Evolutionary conservation across 1,140 invertebrate species (phyloP), one percentile per base, ranked within the genome.

Genomic region (Halesus radiatus): DNA sequence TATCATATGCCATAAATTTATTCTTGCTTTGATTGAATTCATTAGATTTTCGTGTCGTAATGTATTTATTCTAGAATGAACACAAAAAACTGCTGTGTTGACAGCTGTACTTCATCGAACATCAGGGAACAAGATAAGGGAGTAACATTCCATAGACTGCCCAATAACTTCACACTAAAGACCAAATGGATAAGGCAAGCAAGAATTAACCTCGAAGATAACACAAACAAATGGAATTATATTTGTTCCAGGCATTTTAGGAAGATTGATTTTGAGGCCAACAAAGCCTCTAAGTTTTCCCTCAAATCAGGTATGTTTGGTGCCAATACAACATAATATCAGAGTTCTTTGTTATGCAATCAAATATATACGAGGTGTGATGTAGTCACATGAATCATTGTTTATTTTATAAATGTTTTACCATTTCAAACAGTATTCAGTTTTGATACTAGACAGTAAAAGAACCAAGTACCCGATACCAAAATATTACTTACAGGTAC

Each of bases 161-260:
- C 91, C 2, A 88, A 90, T 56, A 89, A 91, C 81, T 75, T 84
- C 10, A 82, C 84, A 15, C 84, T 90, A 26, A 85, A 88, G 29
- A 84, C 84, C 58, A 89, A 87, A 85, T 92, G 90, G 90, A 86
- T 91, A 50, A 84, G 84, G 3, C 90, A 90, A 80, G 88, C 89
- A 18, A 86, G 88, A 6, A 87, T 91, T n/a, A 86, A 87, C 6
- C 10, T 83, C 1, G 88, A 90, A 20, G 90, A 89, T 66, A 89
- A 89, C 80, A 89, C 89, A 29, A 89, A 89, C 23, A 90, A 92
- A 86, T 89, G 90, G 73, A 89, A 91, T 52, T 89, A 91, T 81
- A 89, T 93, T 4, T 93, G 92, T 80, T 92, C 92, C 4, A 88
- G 90, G 74, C 92, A 93, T 84, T 93, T 93, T 83, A 87, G 91